Evolutionary conservation across 2,113 vertebrate species (phyloP), one percentile per base, ranked within the genome.

Genomic region (Indri indri): DNA sequence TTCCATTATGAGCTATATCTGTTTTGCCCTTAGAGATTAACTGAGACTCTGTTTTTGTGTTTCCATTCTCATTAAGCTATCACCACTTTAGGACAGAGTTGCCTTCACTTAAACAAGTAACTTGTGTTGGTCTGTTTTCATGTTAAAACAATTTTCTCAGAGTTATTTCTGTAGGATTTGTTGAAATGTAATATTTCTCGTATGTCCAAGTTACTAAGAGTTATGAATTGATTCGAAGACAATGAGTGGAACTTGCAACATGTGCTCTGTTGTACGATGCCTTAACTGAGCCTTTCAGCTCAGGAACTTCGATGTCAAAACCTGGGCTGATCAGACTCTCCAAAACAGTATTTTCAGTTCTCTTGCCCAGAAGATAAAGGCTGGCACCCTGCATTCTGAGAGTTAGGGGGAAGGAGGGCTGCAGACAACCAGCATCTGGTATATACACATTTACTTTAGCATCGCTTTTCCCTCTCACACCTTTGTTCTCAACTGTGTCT

Each of bases 111-210:
- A 61, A 79, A 90, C 32, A 88, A 82, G n/a, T 37, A 68, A 65
- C 45, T 90, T 74, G 11, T 14, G 13, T 79, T 74, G 17, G 45
- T 34, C 59, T 65, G 90, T 37, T 91, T 66, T 0, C 0, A 68
- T 27, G 10, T 54, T 86, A 81, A 86, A 42, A 71, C 32, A 57
- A 54, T 87, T 52, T 86, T 32, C 61, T 34, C 90, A 96, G 88
- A 61, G 57, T 96, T 85, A 95, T 63, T 65, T 84, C 61, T 97
- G 68, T 40, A 81, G 52, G 71, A 57, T 32, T 6, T 3, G 6
- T n/a, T 9, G 13, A 95, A 97, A 52, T 5, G 0, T 59, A 1
- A 0, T 65, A 40, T 95, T 0, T 0, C 50, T 50, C 0, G 11
- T 52, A 52, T 30, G 9, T 20, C 88, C 34, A 80, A 61, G 14